phyloP scores from a whole-genome alignment of 1,140 invertebrate species.

The Bombus waltoni region DNA sequence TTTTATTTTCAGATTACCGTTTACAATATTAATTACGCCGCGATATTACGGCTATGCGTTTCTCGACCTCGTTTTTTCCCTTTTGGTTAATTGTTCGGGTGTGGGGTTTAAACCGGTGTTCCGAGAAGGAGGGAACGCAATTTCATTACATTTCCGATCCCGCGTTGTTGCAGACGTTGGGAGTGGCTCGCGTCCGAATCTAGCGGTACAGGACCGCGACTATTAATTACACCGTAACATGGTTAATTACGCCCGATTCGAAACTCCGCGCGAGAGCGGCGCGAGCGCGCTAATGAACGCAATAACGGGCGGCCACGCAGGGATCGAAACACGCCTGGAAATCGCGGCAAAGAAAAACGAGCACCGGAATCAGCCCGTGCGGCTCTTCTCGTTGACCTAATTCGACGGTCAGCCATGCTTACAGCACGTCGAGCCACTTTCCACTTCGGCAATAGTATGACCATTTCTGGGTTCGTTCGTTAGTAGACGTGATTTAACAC shows the following conservation, averaged over 20 bases:
- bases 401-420: slow-evolving; percentile 21
- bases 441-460: neutral
- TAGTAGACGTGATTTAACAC: neutral
- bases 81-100: neutral
- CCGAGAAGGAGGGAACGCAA: neutral
- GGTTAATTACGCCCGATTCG: slow-evolving; percentile 53
- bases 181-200: slow-evolving; percentile 22
- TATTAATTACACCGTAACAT: slow-evolving; percentile 49
- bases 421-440: neutral
- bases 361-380: neutral
- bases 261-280: slow-evolving; percentile 16
- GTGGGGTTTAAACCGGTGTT: neutral
- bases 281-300: slow-evolving; percentile 41
- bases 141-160: slow-evolving; percentile 20
- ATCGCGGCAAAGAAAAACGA: slow-evolving; percentile 43
- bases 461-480: neutral
- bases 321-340: slow-evolving; percentile 32
- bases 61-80: neutral
- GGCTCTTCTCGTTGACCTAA: slow-evolving; percentile 37
- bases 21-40: neutral
- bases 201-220: slow-evolving; percentile 15
- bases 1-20: neutral
- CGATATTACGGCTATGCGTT: neutral
- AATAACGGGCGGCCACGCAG: slow-evolving; percentile 38
- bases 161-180: slow-evolving; percentile 20